These are phyloP conservation scores for Acleris literana DNA, from an alignment of 2,888 invertebrate genomes.

Conservation along the genomic window DNA sequence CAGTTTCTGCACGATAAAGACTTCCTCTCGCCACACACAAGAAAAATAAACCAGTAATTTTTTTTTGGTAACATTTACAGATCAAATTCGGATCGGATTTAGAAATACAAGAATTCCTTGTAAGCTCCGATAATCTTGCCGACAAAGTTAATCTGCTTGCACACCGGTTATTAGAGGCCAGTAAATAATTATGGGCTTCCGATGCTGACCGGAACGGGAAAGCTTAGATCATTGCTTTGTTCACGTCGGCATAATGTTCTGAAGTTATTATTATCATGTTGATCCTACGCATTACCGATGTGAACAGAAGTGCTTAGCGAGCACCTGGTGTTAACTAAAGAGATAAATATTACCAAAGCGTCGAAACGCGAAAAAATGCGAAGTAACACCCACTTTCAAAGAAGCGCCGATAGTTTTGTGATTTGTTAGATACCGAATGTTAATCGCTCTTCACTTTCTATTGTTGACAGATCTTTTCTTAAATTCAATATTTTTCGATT, in stretches of 20 bases:
- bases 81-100: conserved; percentile 13
- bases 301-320: conserved; percentile 21
- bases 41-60: neutral
- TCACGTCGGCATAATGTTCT: conserved; percentile 21
- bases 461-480: conserved; percentile 7
- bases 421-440: conserved; percentile 14
- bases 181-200: conserved; percentile 34
- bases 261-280: conserved; percentile 31
- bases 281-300: conserved; percentile 20
- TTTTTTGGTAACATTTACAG: neutral
- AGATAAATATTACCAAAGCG: conserved; percentile 26
- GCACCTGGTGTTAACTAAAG: conserved; percentile 26
- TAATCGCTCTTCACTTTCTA: conserved; percentile 21
- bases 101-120: conserved; percentile 5
- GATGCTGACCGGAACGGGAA: conserved; percentile 29
- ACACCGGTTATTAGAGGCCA: conserved; percentile 27
- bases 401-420: conserved; percentile 5
- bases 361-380: conserved; percentile 17
- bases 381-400: conserved; percentile 27
- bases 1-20: conserved; percentile 27
- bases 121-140: conserved; percentile 16
- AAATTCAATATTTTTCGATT: neutral
- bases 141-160: conserved; percentile 15
- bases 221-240: conserved; percentile 34
- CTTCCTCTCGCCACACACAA: conserved; percentile 25